These are phyloP conservation scores for Oeneis ivallda DNA, from an alignment of 2,888 invertebrate genomes.

Conservation along the genomic window DNA sequence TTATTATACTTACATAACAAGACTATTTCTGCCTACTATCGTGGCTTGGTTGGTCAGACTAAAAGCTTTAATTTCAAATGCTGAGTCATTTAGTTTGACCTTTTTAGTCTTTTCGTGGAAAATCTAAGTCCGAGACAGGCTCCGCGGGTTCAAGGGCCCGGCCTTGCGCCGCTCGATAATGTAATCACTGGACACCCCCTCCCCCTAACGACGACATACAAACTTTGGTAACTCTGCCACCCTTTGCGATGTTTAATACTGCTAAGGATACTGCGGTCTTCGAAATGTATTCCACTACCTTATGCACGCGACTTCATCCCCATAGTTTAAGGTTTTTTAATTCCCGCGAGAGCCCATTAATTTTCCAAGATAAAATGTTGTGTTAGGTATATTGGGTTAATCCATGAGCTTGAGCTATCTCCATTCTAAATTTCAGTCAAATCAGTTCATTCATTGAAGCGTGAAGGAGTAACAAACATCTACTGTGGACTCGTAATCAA, in stretches of 20 bases:
- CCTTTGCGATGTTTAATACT: background rate
- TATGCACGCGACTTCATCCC: no score
- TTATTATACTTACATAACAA: background rate
- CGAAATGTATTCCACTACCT: background rate
- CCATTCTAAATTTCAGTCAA: no score
- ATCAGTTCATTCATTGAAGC: no score
- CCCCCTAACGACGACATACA: constrained; percentile 37
- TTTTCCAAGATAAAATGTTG: no score
- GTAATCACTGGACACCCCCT: constrained; percentile 73
- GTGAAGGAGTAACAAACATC: no score
- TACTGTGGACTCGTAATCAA: no score
- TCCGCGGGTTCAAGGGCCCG: constrained; percentile 89
- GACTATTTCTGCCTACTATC: background rate
- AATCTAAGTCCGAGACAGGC: constrained; percentile 68
- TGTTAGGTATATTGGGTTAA: no score
- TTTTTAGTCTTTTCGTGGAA: constrained; percentile 50
- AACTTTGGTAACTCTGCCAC: constrained; percentile 32
- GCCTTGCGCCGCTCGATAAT: constrained; percentile 93
- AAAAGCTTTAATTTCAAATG: constrained; percentile 7
- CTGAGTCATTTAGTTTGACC: constrained; percentile 43
- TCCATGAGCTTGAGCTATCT: no score
- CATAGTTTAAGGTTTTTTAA: no score
- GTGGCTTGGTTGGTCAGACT: background rate
- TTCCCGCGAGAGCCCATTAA: no score
- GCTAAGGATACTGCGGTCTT: constrained; percentile 3